A percentile compares a stretch with the other conserved stretches of the same genome.
Conservation (phyloP, 2,113 vertebrate genomes). For the Columbina picui region DNA sequence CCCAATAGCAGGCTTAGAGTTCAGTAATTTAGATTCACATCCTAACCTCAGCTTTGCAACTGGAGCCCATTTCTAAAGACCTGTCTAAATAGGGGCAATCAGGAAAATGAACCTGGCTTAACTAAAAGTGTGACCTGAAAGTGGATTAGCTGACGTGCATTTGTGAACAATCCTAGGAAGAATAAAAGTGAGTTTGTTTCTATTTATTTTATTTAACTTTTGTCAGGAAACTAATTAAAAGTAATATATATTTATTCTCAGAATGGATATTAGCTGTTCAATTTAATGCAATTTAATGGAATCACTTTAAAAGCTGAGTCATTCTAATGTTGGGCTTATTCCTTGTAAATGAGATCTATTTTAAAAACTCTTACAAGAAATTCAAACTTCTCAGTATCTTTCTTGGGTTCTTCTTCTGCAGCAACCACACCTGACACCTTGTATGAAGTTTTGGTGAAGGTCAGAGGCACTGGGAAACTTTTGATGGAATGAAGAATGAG, state of each 20-base stretch:
- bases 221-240: constrained; percentile 8
- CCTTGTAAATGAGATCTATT: background rate
- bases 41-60: constrained; percentile 39
- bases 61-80: constrained; percentile 58
- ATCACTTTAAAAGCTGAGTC: constrained; percentile 7
- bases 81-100: constrained; percentile 66
- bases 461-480: background rate
- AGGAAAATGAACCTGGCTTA: constrained; percentile 68
- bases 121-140: constrained; percentile 58
- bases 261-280: background rate
- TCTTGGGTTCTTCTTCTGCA: background rate
- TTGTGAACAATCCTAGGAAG: background rate
- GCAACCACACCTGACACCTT: background rate
- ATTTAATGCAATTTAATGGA: constrained; percentile 17
- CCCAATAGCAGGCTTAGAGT: constrained; percentile 29
- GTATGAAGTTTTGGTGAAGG: background rate
- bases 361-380: background rate
- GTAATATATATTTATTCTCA: background rate
- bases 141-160: constrained; percentile 25
- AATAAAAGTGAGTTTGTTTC: background rate
- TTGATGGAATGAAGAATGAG: background rate
- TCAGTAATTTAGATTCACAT: constrained; percentile 63
- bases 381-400: background rate
- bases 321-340: background rate
- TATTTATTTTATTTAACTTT: constrained; percentile 21